Percentiles rank a stretch among this genome's conserved stretches.
Conservation (phyloP, 2,888 invertebrate species). For the Morpho deidamia region DNA sequence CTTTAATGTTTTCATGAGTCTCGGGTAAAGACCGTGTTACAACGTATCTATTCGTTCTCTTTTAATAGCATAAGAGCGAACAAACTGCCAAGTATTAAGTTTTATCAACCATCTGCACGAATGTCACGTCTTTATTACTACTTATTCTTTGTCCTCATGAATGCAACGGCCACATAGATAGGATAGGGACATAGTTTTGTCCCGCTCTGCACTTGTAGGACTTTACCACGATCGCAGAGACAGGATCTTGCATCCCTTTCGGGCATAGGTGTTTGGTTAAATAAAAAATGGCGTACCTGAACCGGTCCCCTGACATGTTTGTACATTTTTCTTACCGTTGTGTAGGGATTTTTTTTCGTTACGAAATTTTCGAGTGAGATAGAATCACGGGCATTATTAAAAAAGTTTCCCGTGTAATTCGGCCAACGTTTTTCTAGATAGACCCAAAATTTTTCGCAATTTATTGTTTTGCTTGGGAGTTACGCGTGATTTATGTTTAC, state of each 20-base stretch:
- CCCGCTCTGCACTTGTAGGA: constrained; percentile 34
- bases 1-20: constrained; percentile 72
- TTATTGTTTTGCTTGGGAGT: constrained; percentile 33
- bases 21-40: constrained; percentile 68
- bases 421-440: constrained; percentile 50
- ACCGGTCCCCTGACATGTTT: constrained; percentile 72
- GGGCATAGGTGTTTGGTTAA: constrained; percentile 68
- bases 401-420: constrained; percentile 60
- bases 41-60: constrained; percentile 66
- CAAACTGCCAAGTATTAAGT: constrained; percentile 71
- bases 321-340: constrained; percentile 73
- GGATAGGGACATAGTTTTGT: constrained; percentile 36
- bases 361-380: constrained; percentile 71
- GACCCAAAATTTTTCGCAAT: constrained; percentile 45
- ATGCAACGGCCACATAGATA: constrained; percentile 52
- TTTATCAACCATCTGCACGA: constrained; percentile 76
- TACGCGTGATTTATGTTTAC: constrained; percentile 3
- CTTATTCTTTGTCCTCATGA: constrained; percentile 74
- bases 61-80: constrained; percentile 67
- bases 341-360: constrained; percentile 59
- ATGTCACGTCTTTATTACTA: constrained; percentile 76
- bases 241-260: constrained; percentile 56
- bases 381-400: constrained; percentile 71
- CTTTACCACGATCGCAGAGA: constrained; percentile 47
- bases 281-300: constrained; percentile 77